Evolutionary conservation across 2,888 invertebrate species (phyloP), one percentile per base, ranked within the genome.

Genomic region (Agrochola litura): DNA sequence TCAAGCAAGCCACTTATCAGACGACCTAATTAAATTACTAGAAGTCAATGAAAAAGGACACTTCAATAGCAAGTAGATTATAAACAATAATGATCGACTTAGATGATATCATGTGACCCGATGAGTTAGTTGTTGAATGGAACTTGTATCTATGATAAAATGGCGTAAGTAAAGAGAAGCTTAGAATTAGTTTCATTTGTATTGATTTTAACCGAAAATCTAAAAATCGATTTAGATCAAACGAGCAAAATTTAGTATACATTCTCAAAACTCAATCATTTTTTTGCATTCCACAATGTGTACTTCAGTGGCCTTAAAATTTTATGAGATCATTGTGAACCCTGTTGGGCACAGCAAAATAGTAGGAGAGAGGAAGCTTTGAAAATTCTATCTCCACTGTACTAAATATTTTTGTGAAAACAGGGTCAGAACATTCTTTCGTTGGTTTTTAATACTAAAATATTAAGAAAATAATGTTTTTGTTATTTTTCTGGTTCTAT

Each of bases 21-120:
- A 25, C 82, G 82, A 76, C 80, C 72, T 76, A 64, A 72, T 79
- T 83, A 54, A 10, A 76, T 72, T 63, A 66, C 69, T 22, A 63
- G 54, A 41, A 63, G 79, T 63, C 54, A 70, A 79, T 73, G 68
- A 63, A 75, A 83, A 70, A 58, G 61, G 76, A 82, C 70, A 60
- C 56, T 69, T 43, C 25, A 66, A 61, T 66, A 30, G 19, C 54
- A 79, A 71, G 25, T 14, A 25, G 37, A 46, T 16, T 61, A 60
- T 58, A 63, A 71, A 49, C 63, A 56, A 66, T 16, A 61, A 63
- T 61, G 22, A 66, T 63, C 49, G 49, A 14, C 41, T 79, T 56
- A 52, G n/a, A 37, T 58, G 65, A 61, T 76, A 63, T 56, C 56
- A 25, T 54, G 12, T 22, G 54, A 56, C 25, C 22, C 22, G 12